phyloP scores from a whole-genome alignment of 2,888 invertebrate species.

The Sipha maydis region DNA sequence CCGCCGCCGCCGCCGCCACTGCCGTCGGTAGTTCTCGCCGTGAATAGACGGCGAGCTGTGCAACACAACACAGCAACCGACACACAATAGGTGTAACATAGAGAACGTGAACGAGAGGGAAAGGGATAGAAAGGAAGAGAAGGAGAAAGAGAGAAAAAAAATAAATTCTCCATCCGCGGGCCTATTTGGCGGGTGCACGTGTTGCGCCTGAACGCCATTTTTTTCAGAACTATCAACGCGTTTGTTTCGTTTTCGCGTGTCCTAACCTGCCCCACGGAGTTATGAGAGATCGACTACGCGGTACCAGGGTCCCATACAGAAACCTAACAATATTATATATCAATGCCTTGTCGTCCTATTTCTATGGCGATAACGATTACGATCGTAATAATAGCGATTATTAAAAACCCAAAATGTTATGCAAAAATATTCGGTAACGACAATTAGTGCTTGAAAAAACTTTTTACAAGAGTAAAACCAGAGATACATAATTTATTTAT shows the following conservation, averaged over 20 bases:
- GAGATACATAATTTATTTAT: no score
- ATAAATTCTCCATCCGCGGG: neutral
- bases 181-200: slow-evolving; percentile 9
- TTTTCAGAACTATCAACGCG: neutral
- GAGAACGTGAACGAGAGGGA: neutral
- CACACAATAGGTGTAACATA: neutral
- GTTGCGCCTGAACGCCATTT: slow-evolving; percentile 13
- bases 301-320: slow-evolving; percentile 39
- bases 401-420: no score
- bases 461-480: no score
- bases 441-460: no score
- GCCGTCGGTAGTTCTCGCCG: neutral
- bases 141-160: neutral
- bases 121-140: neutral
- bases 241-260: neutral
- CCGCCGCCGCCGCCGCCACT: neutral
- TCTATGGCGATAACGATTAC: no score
- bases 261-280: slow-evolving; percentile 18
- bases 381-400: no score
- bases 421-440: no score
- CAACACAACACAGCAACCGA: neutral
- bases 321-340: no score
- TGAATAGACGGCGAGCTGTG: neutral
- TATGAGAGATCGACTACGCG: slow-evolving; percentile 40
- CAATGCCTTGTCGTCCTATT: no score